These are phyloP conservation scores for Temnothorax curvispinosus DNA, from an alignment of 1,140 invertebrate genomes.

Conservation along the genomic window DNA sequence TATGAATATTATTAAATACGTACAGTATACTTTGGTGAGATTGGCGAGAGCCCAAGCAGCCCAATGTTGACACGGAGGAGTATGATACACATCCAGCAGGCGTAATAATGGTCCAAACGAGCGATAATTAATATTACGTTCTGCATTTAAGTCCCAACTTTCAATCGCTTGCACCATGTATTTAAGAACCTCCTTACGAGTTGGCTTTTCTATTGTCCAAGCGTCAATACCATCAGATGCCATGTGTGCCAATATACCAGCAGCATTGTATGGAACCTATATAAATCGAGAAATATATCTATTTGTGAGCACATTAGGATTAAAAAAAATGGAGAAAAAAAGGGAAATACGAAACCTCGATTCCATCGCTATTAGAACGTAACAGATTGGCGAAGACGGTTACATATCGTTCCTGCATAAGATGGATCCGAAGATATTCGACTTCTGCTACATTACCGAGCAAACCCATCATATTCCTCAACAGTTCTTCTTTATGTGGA, in stretches of 20 bases:
- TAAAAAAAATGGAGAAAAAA: constrained; percentile 27
- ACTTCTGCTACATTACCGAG: constrained; percentile 99
- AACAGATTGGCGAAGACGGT: constrained; percentile 94
- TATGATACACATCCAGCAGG: constrained; percentile 92
- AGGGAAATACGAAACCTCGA: constrained; percentile 89
- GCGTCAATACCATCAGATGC: constrained; percentile 95
- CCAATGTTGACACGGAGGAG: constrained; percentile 97
- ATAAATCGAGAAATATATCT: not conserved
- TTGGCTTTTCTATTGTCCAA: constrained; percentile 92
- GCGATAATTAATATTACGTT: constrained; percentile 98
- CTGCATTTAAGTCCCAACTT: constrained; percentile 94
- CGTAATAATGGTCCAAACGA: constrained; percentile 97
- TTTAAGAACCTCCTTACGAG: constrained; percentile 90
- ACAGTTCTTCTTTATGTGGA: constrained; percentile 94
- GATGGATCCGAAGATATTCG: constrained; percentile 90
- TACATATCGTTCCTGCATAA: constrained; percentile 95
- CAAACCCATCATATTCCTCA: constrained; percentile 98
- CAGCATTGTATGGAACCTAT: constrained; percentile 98
- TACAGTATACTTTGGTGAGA: constrained; percentile 96
- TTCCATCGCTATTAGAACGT: constrained; percentile 95
- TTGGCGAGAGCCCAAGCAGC: constrained; percentile 99
- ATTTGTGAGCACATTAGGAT: not conserved
- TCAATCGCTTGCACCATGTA: constrained; percentile 93
- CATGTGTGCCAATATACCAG: constrained; percentile 97
- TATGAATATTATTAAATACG: constrained; percentile 83